Evolutionary conservation across 2,113 vertebrate species (phyloP).

Genomic region (Galeopterus variegatus): DNA sequence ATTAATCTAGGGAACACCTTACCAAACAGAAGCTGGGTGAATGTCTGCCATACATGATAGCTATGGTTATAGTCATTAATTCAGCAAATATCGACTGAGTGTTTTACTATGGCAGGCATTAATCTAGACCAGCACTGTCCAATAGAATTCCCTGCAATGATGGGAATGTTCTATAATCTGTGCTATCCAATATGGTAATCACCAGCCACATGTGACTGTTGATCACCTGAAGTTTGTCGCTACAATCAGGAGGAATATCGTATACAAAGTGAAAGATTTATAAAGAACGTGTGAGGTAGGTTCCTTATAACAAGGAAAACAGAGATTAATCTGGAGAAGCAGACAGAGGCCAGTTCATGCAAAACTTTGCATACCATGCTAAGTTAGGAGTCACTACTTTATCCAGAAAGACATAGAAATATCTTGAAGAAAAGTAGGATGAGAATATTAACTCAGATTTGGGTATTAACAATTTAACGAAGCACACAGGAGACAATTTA

Average conservation of each 20-base stretch:
- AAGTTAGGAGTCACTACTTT: not conserved
- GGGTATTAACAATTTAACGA: not conserved
- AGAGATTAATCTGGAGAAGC: not conserved
- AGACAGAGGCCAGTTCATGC: not conserved
- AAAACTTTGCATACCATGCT: not conserved
- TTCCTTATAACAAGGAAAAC: not conserved
- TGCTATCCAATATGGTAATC: not conserved
- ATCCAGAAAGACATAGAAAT: not conserved
- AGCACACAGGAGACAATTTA: not conserved
- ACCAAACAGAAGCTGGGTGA: not conserved
- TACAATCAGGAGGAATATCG: not conserved
- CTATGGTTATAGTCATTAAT: not conserved
- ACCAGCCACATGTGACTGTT: not conserved
- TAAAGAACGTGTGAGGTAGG: not conserved
- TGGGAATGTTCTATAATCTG: not conserved
- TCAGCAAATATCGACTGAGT: not conserved
- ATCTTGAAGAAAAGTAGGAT: not conserved
- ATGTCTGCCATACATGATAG: not conserved
- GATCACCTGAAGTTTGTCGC: not conserved
- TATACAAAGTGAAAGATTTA: not conserved
- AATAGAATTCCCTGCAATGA: not conserved
- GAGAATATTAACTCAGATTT: not conserved
- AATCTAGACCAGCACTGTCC: not conserved
- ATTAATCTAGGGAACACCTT: not conserved
- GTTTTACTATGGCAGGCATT: not conserved